Evolutionary conservation across 2,113 vertebrate species (phyloP).

Genomic region (Rhegmatorhina hoffmannsi): DNA sequence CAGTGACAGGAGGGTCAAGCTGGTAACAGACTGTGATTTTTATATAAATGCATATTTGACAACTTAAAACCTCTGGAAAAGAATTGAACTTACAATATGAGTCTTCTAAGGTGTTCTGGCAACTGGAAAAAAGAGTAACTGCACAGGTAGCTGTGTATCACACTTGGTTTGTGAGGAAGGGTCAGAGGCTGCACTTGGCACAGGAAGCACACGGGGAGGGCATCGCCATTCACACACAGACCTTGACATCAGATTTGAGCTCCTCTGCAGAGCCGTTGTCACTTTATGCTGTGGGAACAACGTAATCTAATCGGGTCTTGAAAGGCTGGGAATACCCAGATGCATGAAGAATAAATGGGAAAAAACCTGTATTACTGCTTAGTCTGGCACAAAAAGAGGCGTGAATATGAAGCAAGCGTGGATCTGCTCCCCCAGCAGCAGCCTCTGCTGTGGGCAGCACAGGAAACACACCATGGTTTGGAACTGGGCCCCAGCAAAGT

Average conservation of each 20-base stretch:
- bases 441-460: background rate
- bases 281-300: background rate
- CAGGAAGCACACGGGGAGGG: background rate
- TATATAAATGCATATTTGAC: background rate
- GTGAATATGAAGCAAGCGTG: accelerated
- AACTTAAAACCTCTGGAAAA: background rate
- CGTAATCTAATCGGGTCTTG: background rate
- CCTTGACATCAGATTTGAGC: background rate
- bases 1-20: background rate
- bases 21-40: background rate
- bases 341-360: background rate
- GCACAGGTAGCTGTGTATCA: background rate
- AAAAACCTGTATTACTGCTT: background rate
- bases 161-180: background rate
- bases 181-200: background rate
- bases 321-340: background rate
- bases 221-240: background rate
- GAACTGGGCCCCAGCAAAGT: accelerated
- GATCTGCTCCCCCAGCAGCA: background rate
- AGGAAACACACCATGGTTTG: background rate
- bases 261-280: background rate
- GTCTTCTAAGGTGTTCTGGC: background rate
- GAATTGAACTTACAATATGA: accelerated
- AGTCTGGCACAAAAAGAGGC: background rate
- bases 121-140: background rate